These are phyloP conservation scores for Drosophila fungiperda DNA, from an alignment of 2,888 invertebrate genomes.

Conservation along the genomic window DNA sequence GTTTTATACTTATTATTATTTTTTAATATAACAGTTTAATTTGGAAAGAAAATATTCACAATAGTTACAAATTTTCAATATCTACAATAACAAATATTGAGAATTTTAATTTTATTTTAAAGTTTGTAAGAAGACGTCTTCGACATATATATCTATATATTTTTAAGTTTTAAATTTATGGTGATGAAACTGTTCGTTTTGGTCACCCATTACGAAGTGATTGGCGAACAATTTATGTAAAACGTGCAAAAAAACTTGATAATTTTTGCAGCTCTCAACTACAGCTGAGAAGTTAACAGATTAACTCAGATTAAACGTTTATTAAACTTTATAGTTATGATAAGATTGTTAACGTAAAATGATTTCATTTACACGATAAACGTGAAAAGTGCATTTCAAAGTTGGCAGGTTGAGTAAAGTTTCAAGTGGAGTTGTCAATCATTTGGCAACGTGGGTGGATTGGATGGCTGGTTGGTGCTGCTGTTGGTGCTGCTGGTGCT, in stretches of 20 bases:
- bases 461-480: not conserved
- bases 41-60: no score
- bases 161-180: not conserved
- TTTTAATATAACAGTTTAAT: not conserved
- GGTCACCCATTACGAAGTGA: not conserved
- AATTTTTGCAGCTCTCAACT: not conserved
- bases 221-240: not conserved
- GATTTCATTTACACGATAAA: not conserved
- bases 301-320: not conserved
- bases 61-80: not conserved
- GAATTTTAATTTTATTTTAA: not conserved
- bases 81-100: not conserved
- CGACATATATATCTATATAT: not conserved
- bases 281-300: not conserved
- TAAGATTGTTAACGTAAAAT: no score
- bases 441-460: slow-evolving; percentile 18
- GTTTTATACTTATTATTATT: no score
- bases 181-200: not conserved
- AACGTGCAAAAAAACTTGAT: no score
- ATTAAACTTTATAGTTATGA: no score
- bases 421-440: slow-evolving; percentile 55
- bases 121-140: not conserved
- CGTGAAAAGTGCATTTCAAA: not conserved
- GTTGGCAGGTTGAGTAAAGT: not conserved
- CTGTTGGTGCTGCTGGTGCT: not conserved